Evolutionary conservation across 2,113 vertebrate genomes (phyloP).

Genomic region (Microtus oregoni): DNA sequence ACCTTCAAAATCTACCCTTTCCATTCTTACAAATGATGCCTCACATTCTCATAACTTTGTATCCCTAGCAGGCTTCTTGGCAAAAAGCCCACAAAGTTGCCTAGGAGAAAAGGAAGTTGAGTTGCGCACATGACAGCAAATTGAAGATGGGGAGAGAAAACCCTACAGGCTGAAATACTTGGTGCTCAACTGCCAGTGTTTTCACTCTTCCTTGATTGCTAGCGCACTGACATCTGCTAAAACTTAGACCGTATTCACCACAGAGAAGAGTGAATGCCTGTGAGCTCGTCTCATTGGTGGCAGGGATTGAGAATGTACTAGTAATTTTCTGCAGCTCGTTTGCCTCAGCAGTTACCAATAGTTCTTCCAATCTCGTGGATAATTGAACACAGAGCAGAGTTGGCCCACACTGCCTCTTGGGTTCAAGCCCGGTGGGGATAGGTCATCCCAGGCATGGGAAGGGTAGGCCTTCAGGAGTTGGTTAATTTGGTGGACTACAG

Average conservation of each 20-base stretch:
- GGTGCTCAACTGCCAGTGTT: conserved; percentile 21
- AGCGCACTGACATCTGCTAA: conserved; percentile 18
- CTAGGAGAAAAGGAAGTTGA: conserved; percentile 35
- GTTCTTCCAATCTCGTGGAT: conserved; percentile 69
- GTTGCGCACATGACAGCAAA: conserved; percentile 38
- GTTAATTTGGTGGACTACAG: conserved; percentile 21
- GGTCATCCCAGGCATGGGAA: conserved; percentile 23
- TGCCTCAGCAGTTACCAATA: conserved; percentile 62
- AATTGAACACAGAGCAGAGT: conserved; percentile 29
- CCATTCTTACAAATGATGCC: conserved; percentile 50
- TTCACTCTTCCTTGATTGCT: conserved; percentile 4
- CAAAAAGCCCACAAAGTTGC: neutral
- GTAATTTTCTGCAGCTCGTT: conserved; percentile 71
- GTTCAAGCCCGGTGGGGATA: conserved; percentile 31
- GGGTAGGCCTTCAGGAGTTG: neutral
- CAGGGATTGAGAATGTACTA: conserved; percentile 56
- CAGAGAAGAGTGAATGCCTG: neutral
- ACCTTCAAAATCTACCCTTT: conserved; percentile 43
- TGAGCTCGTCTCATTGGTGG: conserved; percentile 49
- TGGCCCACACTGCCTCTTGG: conserved; percentile 41
- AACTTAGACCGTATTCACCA: conserved; percentile 22
- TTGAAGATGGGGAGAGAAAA: conserved; percentile 32
- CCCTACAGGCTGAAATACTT: neutral
- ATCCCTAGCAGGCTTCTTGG: neutral
- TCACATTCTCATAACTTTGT: neutral